Evolutionary conservation across 2,888 invertebrate genomes (phyloP), one percentile per base, ranked within the genome.

Genomic region (Amaurobius ferox): DNA sequence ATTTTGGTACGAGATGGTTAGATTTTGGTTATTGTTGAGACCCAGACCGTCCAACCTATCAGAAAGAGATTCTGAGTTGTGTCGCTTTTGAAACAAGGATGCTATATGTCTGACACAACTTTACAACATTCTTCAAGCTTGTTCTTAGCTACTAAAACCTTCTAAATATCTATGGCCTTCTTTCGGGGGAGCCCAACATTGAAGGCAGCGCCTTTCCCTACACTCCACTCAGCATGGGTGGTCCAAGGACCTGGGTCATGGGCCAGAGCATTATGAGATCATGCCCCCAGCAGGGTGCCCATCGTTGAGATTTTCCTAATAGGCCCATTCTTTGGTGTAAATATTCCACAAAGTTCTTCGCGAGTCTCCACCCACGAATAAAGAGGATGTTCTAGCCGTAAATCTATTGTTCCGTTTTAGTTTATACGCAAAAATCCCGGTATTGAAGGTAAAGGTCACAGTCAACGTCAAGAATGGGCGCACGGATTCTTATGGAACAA

Each of bases 231-330:
- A 11, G 64, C 40, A 6, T 68, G 40, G 68, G 68, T 68, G 68
- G 68, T 68, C 68, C 30, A 16, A n/a, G 19, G 30, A 26, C 5
- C n/a, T n/a, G 35, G 70, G 68, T 79, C 64, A 44, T 13, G 44
- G 79, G 79, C 55, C 71, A 30, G 26, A 19, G n/a, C 79, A 72
- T 79, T 79, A 79, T 79, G 79, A 79, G 79, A 72, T 79, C 79
- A 48, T 79, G 67, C 35, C 39, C 79, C 3, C 79, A 79, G 79
- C 79, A 23, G 79, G 79, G 66, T n/a, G 35, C 44, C 67, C 29
- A 23, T 66, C 44, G 32, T 79, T 7, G 67, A 55, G 66, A 79
- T 48, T 48, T 32, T 66, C 48, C 26, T 66, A 79, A 79, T 79
- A 73, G 79, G 67, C 30, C 62, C 55, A 79, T 79, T 79, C 72